Base-by-base conservation (phyloP, 2,797 vertebrate genomes). In the Syndactyla subalaris region DNA sequence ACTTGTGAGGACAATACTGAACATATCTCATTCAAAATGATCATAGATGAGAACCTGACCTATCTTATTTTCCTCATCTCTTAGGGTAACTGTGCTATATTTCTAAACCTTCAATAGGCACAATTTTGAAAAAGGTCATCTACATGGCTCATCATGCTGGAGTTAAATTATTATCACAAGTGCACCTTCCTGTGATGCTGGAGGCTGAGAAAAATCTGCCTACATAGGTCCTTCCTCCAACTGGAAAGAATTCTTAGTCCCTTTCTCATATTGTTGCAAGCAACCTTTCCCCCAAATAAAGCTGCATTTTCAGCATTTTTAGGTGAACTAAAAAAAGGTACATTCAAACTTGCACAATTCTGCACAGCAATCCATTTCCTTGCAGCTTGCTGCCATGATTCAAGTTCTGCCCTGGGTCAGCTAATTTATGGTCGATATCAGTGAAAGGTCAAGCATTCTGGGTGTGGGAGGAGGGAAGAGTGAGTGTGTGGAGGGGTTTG, bases 361-460 rank as follows among this genome's bases (percentile, higher is more conserved):
- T 71, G 20, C 59, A 58, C 32, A 81, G 41, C 41, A 89, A 51
- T 71, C 30, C 2, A 9, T 75, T 96, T 97, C 89, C 93, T 87
- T 63, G 27, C 19, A 82, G 79, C 29, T 27, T 81, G 26, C 43
- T 89, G 39, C 70, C 2, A 10, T 78, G 39, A 77, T 89, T 92
- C 66, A 65, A 62, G 12, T 55, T 89, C 61, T 82, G 46, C 46
- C 41, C 41, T 58, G 29, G 93, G 93, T 90, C 88, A 82, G 67
- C 55, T 70, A 89, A 95, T 94, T 91, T 75, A 93, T 93, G 78
- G 72, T 4, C 51, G 48, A 88, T 93, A 91, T 80, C 68, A 94
- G 58, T 81, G 73, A 92, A 96, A 96, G 87, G 79, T 88, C 87
- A 89, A 67, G 38, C 55, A 94, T 95, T 89, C 91, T 96, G 93